Evolutionary conservation across 2,888 invertebrate species (phyloP), one percentile per base, ranked within the genome.

Genomic region (Scrobipalpa costella): DNA sequence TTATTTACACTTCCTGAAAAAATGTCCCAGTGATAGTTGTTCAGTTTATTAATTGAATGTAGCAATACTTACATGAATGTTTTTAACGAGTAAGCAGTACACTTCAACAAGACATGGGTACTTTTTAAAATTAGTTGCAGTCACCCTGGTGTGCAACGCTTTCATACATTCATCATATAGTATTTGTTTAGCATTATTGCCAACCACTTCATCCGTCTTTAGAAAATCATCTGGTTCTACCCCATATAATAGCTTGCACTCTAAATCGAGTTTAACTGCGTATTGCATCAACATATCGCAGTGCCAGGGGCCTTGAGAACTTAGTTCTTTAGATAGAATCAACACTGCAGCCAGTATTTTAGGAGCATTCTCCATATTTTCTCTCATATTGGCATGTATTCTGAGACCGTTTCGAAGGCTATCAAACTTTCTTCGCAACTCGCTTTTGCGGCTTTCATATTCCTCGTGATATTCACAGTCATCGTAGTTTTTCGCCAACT

Each of bases 31-130:
- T n/a, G n/a, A n/a, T n/a, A n/a, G n/a, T n/a, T n/a, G n/a, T n/a
- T n/a, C n/a, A n/a, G n/a, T n/a, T 2, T 38, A 11, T 11, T 8
- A 38, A 38, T 7, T 7, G 11, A 38, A 38, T 8, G 40, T n/a
- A 13, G n/a, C n/a, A 40, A 40, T 40, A 40, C 36, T 62, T 77
- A 86, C 88, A 74, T 79, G 76, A 27, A 85, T 50, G 71, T 85
- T 71, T 27, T 73, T 70, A 11, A 85, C 65, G 15, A 90, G 64
- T 34, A 68, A 67, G 67, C 73, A 80, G 67, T 88, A 90, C 0
- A 84, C 84, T 70, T 86, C 83, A 67, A 88, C 73, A 59, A 84
- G 78, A 2, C 79, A 79, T 21, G 90, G 90, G 73, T 85, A 85
- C 64, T 77, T 83, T 66, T 86, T 89, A 55, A 85, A 85, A 66